Conservation (phyloP, 2,888 invertebrate species). For the Elegia similella region DNA sequence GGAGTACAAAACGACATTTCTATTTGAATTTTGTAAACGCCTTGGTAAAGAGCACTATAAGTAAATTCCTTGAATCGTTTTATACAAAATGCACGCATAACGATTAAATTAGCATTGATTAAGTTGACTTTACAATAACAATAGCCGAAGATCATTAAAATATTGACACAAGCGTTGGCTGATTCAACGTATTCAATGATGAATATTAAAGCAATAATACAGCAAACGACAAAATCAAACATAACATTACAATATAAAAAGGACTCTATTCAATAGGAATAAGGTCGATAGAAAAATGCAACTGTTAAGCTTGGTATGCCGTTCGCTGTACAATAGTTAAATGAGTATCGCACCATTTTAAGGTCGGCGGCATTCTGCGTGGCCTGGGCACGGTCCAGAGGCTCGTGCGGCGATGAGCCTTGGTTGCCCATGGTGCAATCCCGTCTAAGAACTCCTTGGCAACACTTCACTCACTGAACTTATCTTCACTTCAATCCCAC, state of each 20-base stretch:
- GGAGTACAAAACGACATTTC: too few species aligned
- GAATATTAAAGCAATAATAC: conserved; percentile 33
- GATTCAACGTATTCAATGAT: conserved; percentile 32
- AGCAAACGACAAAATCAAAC: neutral
- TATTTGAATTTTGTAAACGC: too few species aligned
- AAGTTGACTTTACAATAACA: neutral
- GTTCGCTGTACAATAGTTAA: conserved; percentile 37
- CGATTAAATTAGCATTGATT: too few species aligned
- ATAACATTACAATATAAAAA: neutral
- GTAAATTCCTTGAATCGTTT: neutral
- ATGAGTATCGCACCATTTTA: conserved; percentile 66
- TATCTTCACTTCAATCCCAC: conserved; percentile 28
- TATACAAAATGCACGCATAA: neutral
- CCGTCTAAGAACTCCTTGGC: conserved; percentile 31
- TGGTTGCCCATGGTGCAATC: conserved; percentile 87
- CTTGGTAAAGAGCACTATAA: too few species aligned
- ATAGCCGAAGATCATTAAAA: conserved; percentile 11
- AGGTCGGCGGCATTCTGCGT: conserved; percentile 66
- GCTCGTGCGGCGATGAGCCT: conserved; percentile 91
- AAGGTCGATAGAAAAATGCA: neutral
- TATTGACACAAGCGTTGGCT: conserved; percentile 20
- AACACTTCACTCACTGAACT: conserved; percentile 42
- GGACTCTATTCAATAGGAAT: neutral
- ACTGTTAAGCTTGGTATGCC: neutral
- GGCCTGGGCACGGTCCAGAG: conserved; percentile 86